Conservation (phyloP, 2,113 vertebrate species). For the Rutilus rutilus region DNA sequence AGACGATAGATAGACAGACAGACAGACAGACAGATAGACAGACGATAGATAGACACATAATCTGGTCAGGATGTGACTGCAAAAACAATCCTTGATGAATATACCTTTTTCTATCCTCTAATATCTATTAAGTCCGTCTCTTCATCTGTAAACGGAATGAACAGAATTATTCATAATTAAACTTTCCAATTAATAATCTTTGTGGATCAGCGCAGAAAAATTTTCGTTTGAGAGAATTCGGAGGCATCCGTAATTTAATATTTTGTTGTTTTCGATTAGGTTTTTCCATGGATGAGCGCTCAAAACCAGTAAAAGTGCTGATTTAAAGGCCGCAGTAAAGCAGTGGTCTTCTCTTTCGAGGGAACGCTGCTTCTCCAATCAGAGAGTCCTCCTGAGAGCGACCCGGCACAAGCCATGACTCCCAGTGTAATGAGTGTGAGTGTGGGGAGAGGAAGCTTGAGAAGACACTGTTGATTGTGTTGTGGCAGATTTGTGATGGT, state of each 20-base stretch:
- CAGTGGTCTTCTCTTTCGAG: neutral
- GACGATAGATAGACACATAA: too few relatives aligned
- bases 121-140: too few relatives aligned
- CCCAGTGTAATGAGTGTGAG: slow-evolving; percentile 1
- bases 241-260: neutral
- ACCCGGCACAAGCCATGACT: neutral
- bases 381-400: neutral
- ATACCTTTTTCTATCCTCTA: neutral
- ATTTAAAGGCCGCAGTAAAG: neutral
- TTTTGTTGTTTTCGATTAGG: neutral
- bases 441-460: neutral
- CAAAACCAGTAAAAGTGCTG: neutral
- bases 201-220: neutral
- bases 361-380: neutral
- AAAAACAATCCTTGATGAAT: neutral
- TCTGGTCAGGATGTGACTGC: neutral
- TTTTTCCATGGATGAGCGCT: neutral
- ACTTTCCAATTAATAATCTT: neutral
- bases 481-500: slow-evolving; percentile 25
- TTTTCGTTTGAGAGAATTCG: neutral
- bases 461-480: slow-evolving; percentile 11
- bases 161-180: neutral
- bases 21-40: too few relatives aligned
- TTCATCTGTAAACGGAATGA: neutral
- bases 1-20: too few relatives aligned